Percentiles rank a stretch among this genome's conserved stretches.
phyloP scores from a whole-genome alignment of 2,888 invertebrate species.

The Carcina quercana region DNA sequence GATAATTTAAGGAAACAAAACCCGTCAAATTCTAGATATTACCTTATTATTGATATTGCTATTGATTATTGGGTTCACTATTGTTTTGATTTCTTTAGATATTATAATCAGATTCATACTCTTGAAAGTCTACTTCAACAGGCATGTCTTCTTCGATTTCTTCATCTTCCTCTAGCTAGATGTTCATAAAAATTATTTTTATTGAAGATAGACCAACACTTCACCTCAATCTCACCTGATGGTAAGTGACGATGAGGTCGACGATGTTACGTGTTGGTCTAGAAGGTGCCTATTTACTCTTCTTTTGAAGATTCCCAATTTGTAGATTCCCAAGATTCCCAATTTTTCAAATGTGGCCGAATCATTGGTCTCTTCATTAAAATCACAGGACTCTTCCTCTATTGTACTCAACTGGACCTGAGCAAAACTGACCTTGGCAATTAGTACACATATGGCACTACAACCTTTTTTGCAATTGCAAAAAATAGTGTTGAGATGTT shows the following conservation, averaged over 20 bases:
- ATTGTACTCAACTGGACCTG: slow-evolving; percentile 17
- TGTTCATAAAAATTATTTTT: too few species aligned
- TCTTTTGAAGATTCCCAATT: too few species aligned
- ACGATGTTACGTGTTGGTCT: too few species aligned
- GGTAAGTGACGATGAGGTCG: too few species aligned
- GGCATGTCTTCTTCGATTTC: slow-evolving; percentile 14
- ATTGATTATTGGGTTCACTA: slow-evolving; percentile 12
- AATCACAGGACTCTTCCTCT: slow-evolving; percentile 15
- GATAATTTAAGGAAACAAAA: too few species aligned
- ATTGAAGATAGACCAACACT: too few species aligned
- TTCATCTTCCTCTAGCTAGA: slow-evolving; percentile 10
- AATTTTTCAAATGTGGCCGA: slow-evolving; percentile 9
- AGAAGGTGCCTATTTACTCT: too few species aligned
- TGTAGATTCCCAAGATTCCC: too few species aligned
- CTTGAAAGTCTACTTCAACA: slow-evolving; percentile 13
- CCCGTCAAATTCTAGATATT: too few species aligned
- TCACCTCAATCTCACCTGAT: too few species aligned
- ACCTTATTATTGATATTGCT: too few species aligned
- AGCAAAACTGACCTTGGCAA: slow-evolving; percentile 19
- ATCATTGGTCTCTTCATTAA: slow-evolving; percentile 3
- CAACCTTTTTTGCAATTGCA: slow-evolving; percentile 21
- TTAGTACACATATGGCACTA: slow-evolving; percentile 22
- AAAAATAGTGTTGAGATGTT: slow-evolving; percentile 21
- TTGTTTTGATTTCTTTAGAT: slow-evolving; percentile 8
- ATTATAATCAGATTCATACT: slow-evolving; percentile 8